Evolutionary conservation across 2,888 invertebrate genomes (phyloP).

Genomic region (Meganola albula): DNA sequence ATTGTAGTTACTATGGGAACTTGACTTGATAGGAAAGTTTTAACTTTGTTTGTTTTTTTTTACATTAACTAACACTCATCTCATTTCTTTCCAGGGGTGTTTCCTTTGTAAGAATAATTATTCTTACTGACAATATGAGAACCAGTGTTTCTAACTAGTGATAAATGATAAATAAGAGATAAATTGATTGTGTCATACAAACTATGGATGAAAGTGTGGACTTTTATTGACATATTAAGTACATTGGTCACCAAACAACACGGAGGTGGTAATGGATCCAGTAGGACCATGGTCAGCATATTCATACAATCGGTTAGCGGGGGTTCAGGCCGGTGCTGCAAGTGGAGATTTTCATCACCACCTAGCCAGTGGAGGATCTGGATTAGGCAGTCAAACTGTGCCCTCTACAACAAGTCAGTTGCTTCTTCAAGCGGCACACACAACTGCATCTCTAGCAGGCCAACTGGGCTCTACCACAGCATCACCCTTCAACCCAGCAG

Average conservation of each 20-base stretch:
- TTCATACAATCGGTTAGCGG: constrained; percentile 89
- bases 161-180: constrained; percentile 43
- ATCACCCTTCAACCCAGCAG: constrained; percentile 82
- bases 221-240: constrained; percentile 68
- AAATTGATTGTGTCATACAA: constrained; percentile 55
- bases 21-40: no score
- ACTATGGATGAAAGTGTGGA: constrained; percentile 77
- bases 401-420: constrained; percentile 83
- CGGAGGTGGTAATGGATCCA: constrained; percentile 88
- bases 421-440: constrained; percentile 81
- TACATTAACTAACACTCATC: constrained; percentile 17
- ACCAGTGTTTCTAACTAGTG: constrained; percentile 56
- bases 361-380: constrained; percentile 77
- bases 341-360: constrained; percentile 83
- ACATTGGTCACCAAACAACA: constrained; percentile 62
- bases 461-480: constrained; percentile 80
- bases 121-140: constrained; percentile 51
- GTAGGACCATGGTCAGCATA: constrained; percentile 92
- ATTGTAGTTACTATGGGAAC: no score
- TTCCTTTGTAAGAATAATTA: constrained; percentile 45
- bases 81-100: constrained; percentile 65
- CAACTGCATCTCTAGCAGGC: constrained; percentile 79
- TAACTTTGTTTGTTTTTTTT: no score
- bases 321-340: constrained; percentile 82
- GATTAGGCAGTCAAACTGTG: constrained; percentile 73